Conservation (phyloP, 2,888 invertebrate species). For the Arrhopalites spinosus region DNA sequence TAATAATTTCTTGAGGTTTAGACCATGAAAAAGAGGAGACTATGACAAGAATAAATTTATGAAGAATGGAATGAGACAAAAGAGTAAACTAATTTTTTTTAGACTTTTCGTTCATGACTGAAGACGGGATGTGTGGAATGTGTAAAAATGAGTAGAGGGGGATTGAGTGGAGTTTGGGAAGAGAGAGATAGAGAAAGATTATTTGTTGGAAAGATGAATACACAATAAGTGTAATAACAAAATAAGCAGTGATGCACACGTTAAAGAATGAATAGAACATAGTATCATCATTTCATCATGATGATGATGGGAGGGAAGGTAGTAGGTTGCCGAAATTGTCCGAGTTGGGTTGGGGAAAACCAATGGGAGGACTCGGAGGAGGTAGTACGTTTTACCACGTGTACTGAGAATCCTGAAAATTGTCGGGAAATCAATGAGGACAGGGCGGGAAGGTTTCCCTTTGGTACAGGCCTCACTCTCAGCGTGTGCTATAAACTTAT, state of each 20-base stretch:
- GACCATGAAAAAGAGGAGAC: too few relatives aligned
- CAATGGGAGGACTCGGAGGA: slow-evolving; percentile 24
- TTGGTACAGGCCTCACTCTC: not conserved
- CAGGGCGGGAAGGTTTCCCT: slow-evolving; percentile 45
- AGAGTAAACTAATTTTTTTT: too few relatives aligned
- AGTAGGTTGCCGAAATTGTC: slow-evolving; percentile 22
- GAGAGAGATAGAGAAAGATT: not conserved
- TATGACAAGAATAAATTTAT: too few relatives aligned
- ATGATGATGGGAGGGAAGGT: not conserved
- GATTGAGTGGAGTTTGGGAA: not conserved
- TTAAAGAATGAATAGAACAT: not conserved
- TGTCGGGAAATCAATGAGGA: slow-evolving; percentile 43
- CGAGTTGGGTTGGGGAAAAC: slow-evolving; percentile 10
- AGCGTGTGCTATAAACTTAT: slow-evolving; percentile 28
- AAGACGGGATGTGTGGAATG: too few relatives aligned
- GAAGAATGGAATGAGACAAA: too few relatives aligned
- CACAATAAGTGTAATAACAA: slow-evolving; percentile 17
- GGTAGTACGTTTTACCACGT: slow-evolving; percentile 39
- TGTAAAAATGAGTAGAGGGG: not conserved
- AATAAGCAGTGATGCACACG: not conserved
- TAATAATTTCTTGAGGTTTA: too few relatives aligned
- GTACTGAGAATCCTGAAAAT: slow-evolving; percentile 21
- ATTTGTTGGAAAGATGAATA: slow-evolving; percentile 11
- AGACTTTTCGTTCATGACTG: too few relatives aligned
- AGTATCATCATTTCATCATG: too few relatives aligned